Conservation (phyloP, 2,797 vertebrate species). For the Miichthys miiuy region DNA sequence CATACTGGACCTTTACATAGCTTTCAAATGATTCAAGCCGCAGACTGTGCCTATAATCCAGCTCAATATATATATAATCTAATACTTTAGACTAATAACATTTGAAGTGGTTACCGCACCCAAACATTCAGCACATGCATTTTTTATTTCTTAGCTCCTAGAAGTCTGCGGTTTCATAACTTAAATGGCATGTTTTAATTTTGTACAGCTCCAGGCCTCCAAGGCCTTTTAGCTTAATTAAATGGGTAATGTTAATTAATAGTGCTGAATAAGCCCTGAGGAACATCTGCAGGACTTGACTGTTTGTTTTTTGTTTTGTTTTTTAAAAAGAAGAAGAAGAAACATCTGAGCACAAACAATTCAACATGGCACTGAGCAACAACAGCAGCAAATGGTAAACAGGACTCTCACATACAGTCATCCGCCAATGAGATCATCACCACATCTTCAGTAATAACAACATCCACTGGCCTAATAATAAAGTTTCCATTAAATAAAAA, state of each 20-base stretch:
- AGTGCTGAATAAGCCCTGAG: conserved; percentile 14
- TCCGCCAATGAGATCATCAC: conserved; percentile 29
- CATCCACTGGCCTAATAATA: background rate
- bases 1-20: no score
- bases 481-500: background rate
- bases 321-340: background rate
- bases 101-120: background rate
- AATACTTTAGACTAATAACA: background rate
- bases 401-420: background rate
- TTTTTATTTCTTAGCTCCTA: background rate
- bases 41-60: background rate
- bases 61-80: background rate
- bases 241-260: conserved; percentile 67
- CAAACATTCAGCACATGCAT: background rate
- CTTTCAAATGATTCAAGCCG: background rate
- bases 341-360: conserved; percentile 1
- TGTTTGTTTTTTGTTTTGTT: background rate
- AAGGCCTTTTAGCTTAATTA: conserved; percentile 67
- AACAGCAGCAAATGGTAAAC: background rate
- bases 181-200: conserved; percentile 24
- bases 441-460: conserved; percentile 5
- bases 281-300: conserved; percentile 28
- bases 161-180: conserved; percentile 1
- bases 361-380: background rate
- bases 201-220: conserved; percentile 30